These are phyloP conservation scores for Acrocephalus arundinaceus DNA, from an alignment of 2,113 vertebrate genomes.

Conservation along the genomic window DNA sequence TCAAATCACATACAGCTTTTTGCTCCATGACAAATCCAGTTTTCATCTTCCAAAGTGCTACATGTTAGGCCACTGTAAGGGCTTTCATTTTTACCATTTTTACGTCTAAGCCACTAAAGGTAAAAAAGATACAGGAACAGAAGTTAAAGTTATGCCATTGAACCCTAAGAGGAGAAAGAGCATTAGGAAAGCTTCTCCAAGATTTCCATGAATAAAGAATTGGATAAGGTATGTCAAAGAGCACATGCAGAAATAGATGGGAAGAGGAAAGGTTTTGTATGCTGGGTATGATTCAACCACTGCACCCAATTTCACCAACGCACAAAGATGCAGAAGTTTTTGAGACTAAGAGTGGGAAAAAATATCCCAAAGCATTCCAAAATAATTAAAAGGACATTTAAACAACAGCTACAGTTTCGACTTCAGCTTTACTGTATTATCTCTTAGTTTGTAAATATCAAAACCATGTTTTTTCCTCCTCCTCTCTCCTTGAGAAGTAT, in stretches of 20 bases:
- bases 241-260: neutral
- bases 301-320: neutral
- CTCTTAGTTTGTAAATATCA: neutral
- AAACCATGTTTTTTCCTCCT: neutral
- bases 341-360: neutral
- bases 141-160: neutral
- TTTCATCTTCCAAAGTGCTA: neutral
- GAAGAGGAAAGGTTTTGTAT: neutral
- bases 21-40: neutral
- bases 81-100: neutral
- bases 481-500: neutral
- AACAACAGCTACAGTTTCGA: neutral
- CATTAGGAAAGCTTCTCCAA: neutral
- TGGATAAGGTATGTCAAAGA: neutral
- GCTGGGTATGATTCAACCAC: neutral
- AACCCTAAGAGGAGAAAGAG: neutral
- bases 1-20: neutral
- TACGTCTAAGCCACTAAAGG: neutral
- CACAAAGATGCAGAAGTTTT: rapidly evolving
- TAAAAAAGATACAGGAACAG: neutral
- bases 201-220: neutral
- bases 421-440: neutral
- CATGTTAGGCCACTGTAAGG: neutral
- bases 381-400: neutral
- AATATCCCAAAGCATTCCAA: neutral